phyloP scores from a whole-genome alignment of 2,113 vertebrate genomes.

The Eidolon helvum region DNA sequence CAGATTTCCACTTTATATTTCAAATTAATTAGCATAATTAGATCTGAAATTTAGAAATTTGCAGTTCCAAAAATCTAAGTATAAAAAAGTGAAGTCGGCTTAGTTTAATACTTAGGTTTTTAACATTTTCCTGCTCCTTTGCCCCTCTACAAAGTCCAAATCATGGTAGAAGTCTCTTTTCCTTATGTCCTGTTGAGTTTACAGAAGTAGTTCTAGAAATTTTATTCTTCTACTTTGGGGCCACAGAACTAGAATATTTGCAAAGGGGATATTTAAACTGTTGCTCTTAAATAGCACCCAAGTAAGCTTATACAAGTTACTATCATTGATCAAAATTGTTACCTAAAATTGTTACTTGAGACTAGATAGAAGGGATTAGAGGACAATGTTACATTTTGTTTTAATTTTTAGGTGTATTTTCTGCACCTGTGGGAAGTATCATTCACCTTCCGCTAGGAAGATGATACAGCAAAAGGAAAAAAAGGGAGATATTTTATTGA shows the following conservation, averaged over 20 bases:
- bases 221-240: not conserved
- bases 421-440: not conserved
- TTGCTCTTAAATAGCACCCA: not conserved
- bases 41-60: not conserved
- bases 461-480: not conserved
- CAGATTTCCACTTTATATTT: slow-evolving; percentile 41
- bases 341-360: not conserved
- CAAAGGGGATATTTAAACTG: not conserved
- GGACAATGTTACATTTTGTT: not conserved
- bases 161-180: not conserved
- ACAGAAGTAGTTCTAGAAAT: not conserved
- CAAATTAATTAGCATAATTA: not conserved
- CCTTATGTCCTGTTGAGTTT: not conserved
- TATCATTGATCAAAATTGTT: not conserved
- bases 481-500: not conserved
- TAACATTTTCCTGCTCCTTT: not conserved
- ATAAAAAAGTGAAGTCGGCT: not conserved
- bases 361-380: not conserved
- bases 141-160: not conserved
- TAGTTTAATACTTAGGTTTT: not conserved
- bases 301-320: not conserved
- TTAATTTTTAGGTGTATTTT: not conserved
- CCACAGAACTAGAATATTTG: not conserved
- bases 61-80: not conserved
- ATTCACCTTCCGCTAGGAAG: not conserved